These are phyloP conservation scores for Pseudomugil gertrudae DNA, from an alignment of 2,797 vertebrate genomes.

Conservation along the genomic window DNA sequence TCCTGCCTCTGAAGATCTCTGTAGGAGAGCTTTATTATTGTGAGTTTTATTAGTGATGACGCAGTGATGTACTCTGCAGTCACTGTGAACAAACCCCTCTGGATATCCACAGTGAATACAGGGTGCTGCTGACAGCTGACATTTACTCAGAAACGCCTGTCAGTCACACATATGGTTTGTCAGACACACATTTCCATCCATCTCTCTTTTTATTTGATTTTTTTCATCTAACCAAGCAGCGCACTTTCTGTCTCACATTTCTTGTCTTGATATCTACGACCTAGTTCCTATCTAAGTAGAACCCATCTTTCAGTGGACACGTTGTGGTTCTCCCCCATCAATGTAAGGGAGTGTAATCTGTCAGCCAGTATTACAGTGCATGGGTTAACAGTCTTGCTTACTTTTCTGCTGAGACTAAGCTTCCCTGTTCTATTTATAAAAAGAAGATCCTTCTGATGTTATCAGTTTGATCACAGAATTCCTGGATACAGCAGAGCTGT, in stretches of 20 bases:
- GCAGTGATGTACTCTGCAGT: conserved; percentile 29
- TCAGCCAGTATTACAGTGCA: conserved; percentile 50
- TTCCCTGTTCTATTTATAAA: conserved; percentile 50
- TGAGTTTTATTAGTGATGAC: conserved; percentile 49
- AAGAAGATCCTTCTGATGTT: conserved; percentile 54
- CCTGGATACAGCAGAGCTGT: conserved; percentile 41
- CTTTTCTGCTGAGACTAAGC: conserved; percentile 41
- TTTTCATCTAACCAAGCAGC: conserved; percentile 1
- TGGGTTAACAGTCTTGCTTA: conserved; percentile 24
- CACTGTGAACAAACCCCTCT: conserved; percentile 39
- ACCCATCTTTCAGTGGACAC: conserved; percentile 34
- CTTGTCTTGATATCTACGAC: conserved; percentile 5
- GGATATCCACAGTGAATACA: conserved; percentile 40
- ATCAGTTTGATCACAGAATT: conserved; percentile 65
- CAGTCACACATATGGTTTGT: conserved; percentile 48
- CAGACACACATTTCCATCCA: conserved; percentile 15
- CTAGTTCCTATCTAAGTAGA: conserved; percentile 36
- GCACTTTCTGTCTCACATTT: conserved; percentile 3
- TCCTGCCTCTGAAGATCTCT: conserved; percentile 2
- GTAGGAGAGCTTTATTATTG: conserved; percentile 39
- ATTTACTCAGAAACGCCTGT: conserved; percentile 64
- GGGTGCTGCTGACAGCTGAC: conserved; percentile 62
- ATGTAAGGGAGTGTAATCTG: conserved; percentile 46
- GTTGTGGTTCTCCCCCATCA: conserved; percentile 15
- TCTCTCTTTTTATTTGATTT: conserved; percentile 30